Evolutionary conservation across 2,797 vertebrate genomes (phyloP).

Genomic region (Myotis planiceps): DNA sequence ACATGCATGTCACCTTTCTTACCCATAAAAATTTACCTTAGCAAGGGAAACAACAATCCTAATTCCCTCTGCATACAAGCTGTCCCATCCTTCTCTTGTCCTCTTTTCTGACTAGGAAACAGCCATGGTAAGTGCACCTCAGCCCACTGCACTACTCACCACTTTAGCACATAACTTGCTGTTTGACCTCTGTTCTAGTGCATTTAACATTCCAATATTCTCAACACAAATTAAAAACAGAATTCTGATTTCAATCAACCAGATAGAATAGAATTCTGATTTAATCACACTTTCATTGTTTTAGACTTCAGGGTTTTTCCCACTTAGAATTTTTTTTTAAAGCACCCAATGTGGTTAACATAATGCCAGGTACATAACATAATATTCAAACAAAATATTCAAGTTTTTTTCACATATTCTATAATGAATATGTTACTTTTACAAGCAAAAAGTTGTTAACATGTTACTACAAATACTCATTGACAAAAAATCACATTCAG

Average conservation of each 20-base stretch:
- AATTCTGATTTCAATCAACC: not conserved
- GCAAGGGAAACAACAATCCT: not conserved
- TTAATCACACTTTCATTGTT: not conserved
- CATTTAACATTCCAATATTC: not conserved
- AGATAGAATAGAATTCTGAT: not conserved
- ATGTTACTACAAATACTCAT: not conserved
- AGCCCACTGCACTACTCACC: not conserved
- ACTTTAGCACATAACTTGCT: not conserved
- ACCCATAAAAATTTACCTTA: not conserved
- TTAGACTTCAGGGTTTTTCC: conserved; percentile 5
- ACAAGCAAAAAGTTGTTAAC: not conserved
- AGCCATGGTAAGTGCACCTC: not conserved
- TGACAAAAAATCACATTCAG: not conserved
- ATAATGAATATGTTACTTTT: not conserved
- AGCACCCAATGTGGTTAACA: not conserved
- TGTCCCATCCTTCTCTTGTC: not conserved
- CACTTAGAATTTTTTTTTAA: not conserved
- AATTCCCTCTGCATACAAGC: not conserved
- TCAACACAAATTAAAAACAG: not conserved
- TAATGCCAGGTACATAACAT: not conserved
- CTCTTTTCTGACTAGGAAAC: not conserved
- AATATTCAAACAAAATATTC: not conserved
- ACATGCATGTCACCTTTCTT: not conserved
- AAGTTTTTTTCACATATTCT: not conserved
- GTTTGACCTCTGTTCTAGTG: not conserved